Conservation (phyloP, 2,113 vertebrate genomes). For the Bubalus kerabau region DNA sequence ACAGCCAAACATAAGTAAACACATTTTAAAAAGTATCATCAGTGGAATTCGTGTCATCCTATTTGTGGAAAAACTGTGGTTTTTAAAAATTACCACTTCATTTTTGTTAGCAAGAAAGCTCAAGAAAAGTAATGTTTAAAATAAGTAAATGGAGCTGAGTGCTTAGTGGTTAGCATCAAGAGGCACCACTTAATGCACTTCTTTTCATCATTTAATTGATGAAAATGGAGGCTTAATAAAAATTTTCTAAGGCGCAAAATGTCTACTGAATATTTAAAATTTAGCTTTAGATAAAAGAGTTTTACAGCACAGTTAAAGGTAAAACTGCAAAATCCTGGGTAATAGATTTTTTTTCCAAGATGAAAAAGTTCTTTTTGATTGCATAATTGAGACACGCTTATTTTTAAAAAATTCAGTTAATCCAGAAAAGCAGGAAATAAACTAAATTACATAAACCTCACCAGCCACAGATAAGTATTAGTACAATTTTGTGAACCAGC, state of each 20-base stretch:
- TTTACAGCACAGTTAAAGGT: slow-evolving; percentile 3
- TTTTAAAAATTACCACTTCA: slow-evolving; percentile 22
- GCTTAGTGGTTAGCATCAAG: not conserved
- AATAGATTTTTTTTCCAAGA: not conserved
- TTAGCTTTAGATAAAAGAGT: slow-evolving; percentile 7
- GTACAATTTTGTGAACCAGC: not conserved
- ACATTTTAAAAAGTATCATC: not conserved
- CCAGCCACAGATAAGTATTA: not conserved
- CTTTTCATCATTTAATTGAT: slow-evolving; percentile 9
- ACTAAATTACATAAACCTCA: slow-evolving; percentile 35
- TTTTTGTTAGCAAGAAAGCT: slow-evolving; percentile 20
- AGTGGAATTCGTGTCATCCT: not conserved
- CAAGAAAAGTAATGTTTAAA: slow-evolving; percentile 22
- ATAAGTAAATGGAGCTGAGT: not conserved
- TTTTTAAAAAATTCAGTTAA: slow-evolving; percentile 9
- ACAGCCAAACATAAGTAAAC: not conserved
- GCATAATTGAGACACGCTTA: slow-evolving; percentile 1
- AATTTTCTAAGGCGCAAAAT: not conserved
- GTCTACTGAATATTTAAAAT: not conserved
- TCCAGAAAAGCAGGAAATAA: slow-evolving; percentile 42
- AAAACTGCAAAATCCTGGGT: slow-evolving; percentile 25
- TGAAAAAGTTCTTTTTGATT: slow-evolving; percentile 11
- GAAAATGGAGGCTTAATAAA: not conserved
- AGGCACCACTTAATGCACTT: not conserved
- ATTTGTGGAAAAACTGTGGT: slow-evolving; percentile 21